Evolutionary conservation across 2,797 vertebrate species (phyloP).

Genomic region (Chloroceryle amazona): DNA sequence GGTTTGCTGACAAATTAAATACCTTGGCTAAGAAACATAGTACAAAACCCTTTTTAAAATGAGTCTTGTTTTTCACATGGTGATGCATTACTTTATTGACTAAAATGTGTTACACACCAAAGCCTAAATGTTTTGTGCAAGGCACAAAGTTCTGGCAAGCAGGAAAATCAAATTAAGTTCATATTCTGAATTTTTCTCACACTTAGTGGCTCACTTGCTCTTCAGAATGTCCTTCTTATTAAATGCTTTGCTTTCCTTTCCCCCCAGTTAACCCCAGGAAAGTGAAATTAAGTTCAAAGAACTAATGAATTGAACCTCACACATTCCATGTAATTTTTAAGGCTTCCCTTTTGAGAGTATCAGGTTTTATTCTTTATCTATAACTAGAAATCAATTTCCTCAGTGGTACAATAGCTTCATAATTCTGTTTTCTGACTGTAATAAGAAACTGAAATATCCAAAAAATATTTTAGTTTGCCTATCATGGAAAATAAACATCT

Average conservation of each 20-base stretch:
- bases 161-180: constrained; percentile 49
- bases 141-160: constrained; percentile 12
- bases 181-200: not conserved
- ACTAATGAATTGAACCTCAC: not conserved
- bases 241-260: not conserved
- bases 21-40: constrained; percentile 61
- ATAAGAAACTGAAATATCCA: not conserved
- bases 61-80: constrained; percentile 40
- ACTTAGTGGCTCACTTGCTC: not conserved
- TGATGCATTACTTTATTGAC: constrained; percentile 69
- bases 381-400: not conserved
- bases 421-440: not conserved
- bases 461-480: not conserved
- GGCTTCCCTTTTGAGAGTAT: not conserved
- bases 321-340: not conserved
- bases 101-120: not conserved
- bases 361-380: not conserved
- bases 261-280: not conserved
- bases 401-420: not conserved
- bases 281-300: not conserved
- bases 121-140: not conserved
- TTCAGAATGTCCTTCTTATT: constrained; percentile 11
- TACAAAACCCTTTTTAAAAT: not conserved
- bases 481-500: accelerated
- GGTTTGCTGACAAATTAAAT: constrained; percentile 79